Base-by-base conservation (phyloP, 2,797 vertebrate genomes). In the Nothura maculosa region DNA sequence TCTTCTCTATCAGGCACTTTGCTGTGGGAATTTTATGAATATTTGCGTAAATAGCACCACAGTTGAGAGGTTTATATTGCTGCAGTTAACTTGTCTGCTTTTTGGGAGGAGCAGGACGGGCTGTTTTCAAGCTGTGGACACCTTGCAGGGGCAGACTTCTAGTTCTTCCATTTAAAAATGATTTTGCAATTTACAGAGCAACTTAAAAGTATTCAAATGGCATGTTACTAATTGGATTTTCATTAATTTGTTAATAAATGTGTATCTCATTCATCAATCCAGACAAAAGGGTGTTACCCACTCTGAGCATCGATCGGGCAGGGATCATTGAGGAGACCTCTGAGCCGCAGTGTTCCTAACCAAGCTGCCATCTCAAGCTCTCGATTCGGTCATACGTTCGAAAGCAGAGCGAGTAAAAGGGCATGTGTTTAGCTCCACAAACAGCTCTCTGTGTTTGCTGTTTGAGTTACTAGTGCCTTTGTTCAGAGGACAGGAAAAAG, bases 141-240 rank as follows among this genome's bases (percentile, higher is more conserved):
- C 97, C 96, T 96, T 80, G 82, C 94, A 95, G 96, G 96, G 97
- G 94, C 98, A 98, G 98, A 98, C 97, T 97, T 97, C 97, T 98
- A 96, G 97, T 98, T 98, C 97, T 97, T 92, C 96, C 90, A 85
- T 95, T 94, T 96, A 96, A 89, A 96, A 96, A 98, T 97, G 96
- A 88, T 96, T 97, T 97, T 95, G 94, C 91, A 96, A 97, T 94
- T 97, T 97, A 90, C 93, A 81, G 96, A 97, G 95, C 79, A 96
- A 73, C 96, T 97, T 84, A 93, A 96, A 89, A 85, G 47, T 95
- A 94, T 96, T 94, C 81, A 95, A 96, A 94, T 89, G 57, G 73
- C 69, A 89, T 95, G 81, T 95, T 97, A 63, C 81, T 89, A 95
- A 97, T 95, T 96, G 90, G 96, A 84, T 97, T 67, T 96, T 97